Evolutionary conservation across 2,797 vertebrate genomes (phyloP), one percentile per base, ranked within the genome.

Genomic region (Macroramphosus scolopax): DNA sequence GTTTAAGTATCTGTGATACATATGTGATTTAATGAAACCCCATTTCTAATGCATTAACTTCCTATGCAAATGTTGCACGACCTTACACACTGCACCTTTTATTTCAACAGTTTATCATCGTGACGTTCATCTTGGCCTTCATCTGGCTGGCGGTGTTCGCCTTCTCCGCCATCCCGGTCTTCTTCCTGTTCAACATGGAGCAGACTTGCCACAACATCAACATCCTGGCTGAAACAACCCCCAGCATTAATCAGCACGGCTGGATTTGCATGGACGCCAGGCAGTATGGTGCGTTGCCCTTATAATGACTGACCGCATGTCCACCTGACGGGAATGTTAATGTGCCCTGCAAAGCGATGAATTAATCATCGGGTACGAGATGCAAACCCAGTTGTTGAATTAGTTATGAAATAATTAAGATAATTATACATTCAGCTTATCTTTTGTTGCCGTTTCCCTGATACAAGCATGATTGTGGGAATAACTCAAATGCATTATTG

Each of bases 171-270:
- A 88, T 99, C 68, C 97, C 97, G 0, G 94, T 99, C 76, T 97
- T 93, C 86, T 94, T 98, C 89, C 89, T 96, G 83, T 96, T 95
- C 89, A 99, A 95, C 84, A 97, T 96, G 76, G 93, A 93, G 82
- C 92, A 92, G 55, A 95, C 97, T 38, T 99, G 97, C 78, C 93
- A 99, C 80, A 93, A 89, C 71, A 91, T 98, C 70, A 95, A 91
- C 78, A 82, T 91, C 67, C 91, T 95, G 80, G 89, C 92, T 32
- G 96, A 98, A 83, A 94, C 92, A 43, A 91, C 94, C 57, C 89
- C 95, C 18, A 92, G 92, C 78, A 86, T 96, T 36, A 90, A 84
- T 83, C 89, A 89, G 74, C 88, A 90, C 3, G 53, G 65, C 53
- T 89, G 90, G 87, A 88, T 83, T 83, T 99, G 97, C 80, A 93